Evolutionary conservation across 2,797 vertebrate genomes (phyloP).

Genomic region (Chrosomus eos): DNA sequence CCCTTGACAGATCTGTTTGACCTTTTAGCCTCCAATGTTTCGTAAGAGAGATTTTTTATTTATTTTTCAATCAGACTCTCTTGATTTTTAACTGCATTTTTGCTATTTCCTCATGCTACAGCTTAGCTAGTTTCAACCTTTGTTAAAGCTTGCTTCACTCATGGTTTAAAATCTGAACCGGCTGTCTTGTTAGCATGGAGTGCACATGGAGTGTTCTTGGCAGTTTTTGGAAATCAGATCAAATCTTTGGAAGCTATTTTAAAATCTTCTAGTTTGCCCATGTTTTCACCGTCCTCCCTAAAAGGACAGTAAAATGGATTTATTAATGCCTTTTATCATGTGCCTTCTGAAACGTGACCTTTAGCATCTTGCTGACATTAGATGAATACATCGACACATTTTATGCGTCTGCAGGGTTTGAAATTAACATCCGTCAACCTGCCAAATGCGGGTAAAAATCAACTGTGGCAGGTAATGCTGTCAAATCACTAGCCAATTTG

Average conservation of each 20-base stretch:
- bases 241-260: not conserved
- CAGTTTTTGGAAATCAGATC: not conserved
- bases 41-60: not conserved
- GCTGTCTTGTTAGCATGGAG: not conserved
- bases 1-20: slow-evolving; percentile 13
- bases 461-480: too few species aligned
- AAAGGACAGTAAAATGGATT: too few species aligned
- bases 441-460: too few species aligned
- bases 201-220: not conserved
- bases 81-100: not conserved
- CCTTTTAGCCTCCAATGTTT: not conserved
- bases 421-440: too few species aligned
- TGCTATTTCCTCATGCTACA: not conserved
- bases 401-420: too few species aligned
- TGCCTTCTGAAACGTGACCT: not conserved
- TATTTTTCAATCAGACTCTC: not conserved
- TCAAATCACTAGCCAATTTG: too few species aligned
- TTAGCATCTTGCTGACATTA: not conserved
- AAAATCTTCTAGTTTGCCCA: not conserved
- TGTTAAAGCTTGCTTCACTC: slow-evolving; percentile 10
- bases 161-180: not conserved
- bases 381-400: not conserved
- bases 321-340: too few species aligned
- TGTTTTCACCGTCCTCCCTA: too few species aligned
- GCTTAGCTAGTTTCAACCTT: not conserved